Base-by-base conservation (phyloP, 64 coral and sea anemone species). In the Cladopsammia gracilis region DNA sequence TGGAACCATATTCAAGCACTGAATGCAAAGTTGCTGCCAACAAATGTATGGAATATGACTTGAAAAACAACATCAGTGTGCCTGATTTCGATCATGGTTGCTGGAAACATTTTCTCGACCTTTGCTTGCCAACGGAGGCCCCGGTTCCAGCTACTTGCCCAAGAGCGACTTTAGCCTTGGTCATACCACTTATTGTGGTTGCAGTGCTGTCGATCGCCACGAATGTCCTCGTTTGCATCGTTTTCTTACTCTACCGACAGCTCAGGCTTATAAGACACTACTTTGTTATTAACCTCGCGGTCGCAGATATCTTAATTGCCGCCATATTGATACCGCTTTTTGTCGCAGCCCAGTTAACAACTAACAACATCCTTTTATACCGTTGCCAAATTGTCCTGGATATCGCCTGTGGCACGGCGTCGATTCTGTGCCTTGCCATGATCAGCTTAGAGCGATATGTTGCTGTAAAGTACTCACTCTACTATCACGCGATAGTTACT, bases 261-360 rank as follows among this genome's bases (percentile, higher is more conserved):
- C 95, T 97, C 48, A 92, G 92, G 3, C 85, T 94, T 24, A 83
- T 94, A 14, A 97, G 93, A 58, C 95, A 97, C 46, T 97, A 87
- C 72, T 97, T 97, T 34, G 95, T 97, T n/a, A 74, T 97, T 20
- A 97, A 97, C 61, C 85, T 97, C 47, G 92, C 95, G 0, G 75
- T 97, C 5, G 92, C 79, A 22, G 95, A 97, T 73, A 91, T 93
- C 43, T 65, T 97, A 68, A 78, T 97, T 14, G 95, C 64, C 10
- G 48, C 73, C 0, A n/a, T 94, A 20, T 70, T 92, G 3, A 71
- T 97, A 4, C 95, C 95, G 7, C 71, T 97, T n/a, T 91, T 90
- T 62, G 95, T 77, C 12, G 92, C 87, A 16, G 62, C 69, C 48
- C 77, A 93, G 56, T 79, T 94, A 13, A 83, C 65, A 54, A 48